phyloP scores from a whole-genome alignment of 1,140 invertebrate species.

The Cyclina sinensis region DNA sequence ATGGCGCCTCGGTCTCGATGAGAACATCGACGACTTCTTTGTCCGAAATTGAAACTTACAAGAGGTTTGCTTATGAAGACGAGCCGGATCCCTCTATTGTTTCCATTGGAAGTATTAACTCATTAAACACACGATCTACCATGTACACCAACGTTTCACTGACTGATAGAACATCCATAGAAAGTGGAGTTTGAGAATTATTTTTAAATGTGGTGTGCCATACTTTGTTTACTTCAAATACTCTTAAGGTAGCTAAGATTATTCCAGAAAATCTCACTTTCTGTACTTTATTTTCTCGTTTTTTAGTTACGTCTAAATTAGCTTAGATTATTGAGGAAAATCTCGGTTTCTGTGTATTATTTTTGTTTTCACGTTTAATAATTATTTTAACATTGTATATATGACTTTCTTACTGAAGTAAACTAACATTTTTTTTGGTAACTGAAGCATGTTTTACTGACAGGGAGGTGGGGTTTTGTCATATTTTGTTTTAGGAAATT shows the following conservation, averaged over 20 bases:
- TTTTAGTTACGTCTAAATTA: too few species aligned
- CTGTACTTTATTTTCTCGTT: too few species aligned
- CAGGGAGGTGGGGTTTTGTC: too few species aligned
- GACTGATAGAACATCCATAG: slow-evolving; percentile 13
- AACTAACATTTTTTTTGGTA: too few species aligned
- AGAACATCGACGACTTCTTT: slow-evolving; percentile 44
- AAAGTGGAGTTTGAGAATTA: slow-evolving; percentile 41
- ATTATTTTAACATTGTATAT: too few species aligned
- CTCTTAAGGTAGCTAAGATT: not conserved
- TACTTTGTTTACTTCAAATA: not conserved
- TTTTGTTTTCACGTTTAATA: too few species aligned
- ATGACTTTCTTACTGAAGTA: too few species aligned
- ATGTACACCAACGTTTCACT: not conserved
- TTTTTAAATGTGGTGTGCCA: not conserved
- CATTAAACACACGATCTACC: slow-evolving; percentile 39
- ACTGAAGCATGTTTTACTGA: too few species aligned
- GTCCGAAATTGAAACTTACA: slow-evolving; percentile 55
- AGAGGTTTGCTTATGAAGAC: slow-evolving; percentile 25
- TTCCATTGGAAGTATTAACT: slow-evolving; percentile 33
- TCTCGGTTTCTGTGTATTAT: too few species aligned
- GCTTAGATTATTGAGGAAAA: too few species aligned
- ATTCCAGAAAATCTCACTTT: too few species aligned
- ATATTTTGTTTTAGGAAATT: too few species aligned
- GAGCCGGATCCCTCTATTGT: not conserved
- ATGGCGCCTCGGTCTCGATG: not conserved